Evolutionary conservation across 1,140 invertebrate species (phyloP), one percentile per base, ranked within the genome.

Genomic region (Lucilia cuprina): DNA sequence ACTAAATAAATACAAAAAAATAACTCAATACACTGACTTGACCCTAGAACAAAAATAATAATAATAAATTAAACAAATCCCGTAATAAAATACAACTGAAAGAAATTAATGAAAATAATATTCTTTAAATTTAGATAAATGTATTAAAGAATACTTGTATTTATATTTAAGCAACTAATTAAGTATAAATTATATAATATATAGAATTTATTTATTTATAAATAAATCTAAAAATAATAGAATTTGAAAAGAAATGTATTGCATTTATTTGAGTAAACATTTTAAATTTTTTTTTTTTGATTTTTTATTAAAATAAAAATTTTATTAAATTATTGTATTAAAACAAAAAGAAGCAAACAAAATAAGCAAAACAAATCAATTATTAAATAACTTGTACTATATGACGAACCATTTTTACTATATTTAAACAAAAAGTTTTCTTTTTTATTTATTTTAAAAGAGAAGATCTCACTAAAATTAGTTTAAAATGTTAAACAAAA

Each of bases 171-270:
- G 65, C 10, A 21, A 70, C 65, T 70, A 70, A 49, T 9, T 35
- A 83, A 55, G 49, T 50, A 82, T 55, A 82, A 49, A n/a, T 82
- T 82, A 60, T 60, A 60, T 47, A 82, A 0, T 21, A 65, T 30
- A 65, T 50, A 65, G n/a, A 82, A 41, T 41, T 41, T 41, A 41
- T 41, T 41, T 14, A 65, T 60, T 60, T 50, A 34, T 82, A 82
- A 82, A 25, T 49, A 82, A 82, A 34, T 30, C 25, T 30, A 30
- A 82, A 82, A 60, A 14, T 0, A 7, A 70, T 70, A 70, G 65
- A 70, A 70, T 21, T 70, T 70, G 65, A 70, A 83, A 83, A 19
- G 50, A 83, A 65, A 83, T 83, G 65, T 83, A 83, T 65, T 65
- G 77, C 77, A 80, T 80, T 80, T 80, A 80, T 80, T 49, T 77